Conservation (phyloP, 1,140 invertebrate genomes). For the Kradibia gibbosae region DNA sequence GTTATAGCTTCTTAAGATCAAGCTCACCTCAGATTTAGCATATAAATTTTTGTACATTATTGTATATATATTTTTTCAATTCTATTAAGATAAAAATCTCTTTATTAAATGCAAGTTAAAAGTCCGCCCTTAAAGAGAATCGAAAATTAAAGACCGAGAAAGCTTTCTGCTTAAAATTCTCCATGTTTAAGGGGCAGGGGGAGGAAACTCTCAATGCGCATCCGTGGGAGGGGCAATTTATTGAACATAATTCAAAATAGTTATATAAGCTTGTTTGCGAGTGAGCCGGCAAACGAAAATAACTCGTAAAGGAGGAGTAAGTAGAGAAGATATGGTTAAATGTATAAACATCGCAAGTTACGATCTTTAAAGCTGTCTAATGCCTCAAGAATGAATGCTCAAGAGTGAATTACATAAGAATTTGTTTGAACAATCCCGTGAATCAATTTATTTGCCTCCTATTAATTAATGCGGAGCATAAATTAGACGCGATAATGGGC, state of each 20-base stretch:
- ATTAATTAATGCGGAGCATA: constrained; percentile 49
- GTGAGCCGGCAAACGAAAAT: constrained; percentile 1
- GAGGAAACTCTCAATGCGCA: neutral
- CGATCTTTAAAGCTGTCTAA: constrained; percentile 13
- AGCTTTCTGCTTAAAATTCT: no score
- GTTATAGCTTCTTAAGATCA: neutral
- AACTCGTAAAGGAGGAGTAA: neutral
- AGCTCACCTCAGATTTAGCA: neutral
- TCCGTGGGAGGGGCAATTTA: neutral
- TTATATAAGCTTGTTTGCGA: neutral
- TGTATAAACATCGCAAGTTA: constrained; percentile 18
- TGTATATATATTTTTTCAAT: neutral
- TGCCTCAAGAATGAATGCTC: constrained; percentile 1
- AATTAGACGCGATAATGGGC: constrained; percentile 48
- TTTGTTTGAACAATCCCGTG: constrained; percentile 37
- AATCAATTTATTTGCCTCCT: constrained; percentile 42
- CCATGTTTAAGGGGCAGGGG: no score
- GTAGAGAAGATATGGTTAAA: neutral
- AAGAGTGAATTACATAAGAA: constrained; percentile 30
- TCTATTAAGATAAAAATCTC: neutral
- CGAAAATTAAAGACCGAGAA: no score
- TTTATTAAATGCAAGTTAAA: neutral
- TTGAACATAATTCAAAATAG: neutral
- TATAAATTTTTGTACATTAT: neutral
- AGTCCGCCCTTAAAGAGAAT: neutral